Conservation (phyloP, 2,888 invertebrate species). For the Podotricha telesiphe region DNA sequence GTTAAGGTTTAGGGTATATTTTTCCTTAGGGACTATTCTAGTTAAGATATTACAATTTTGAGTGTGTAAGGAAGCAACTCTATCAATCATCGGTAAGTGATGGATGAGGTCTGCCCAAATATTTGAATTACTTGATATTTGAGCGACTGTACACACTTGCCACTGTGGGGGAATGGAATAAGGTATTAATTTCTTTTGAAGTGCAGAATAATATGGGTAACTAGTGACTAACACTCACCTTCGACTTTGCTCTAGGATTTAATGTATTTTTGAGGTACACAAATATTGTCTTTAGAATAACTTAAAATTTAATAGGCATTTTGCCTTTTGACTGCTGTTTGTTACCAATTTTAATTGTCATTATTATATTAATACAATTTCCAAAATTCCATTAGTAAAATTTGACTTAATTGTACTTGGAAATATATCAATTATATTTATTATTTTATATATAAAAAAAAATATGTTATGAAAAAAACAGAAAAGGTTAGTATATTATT, state of each 20-base stretch:
- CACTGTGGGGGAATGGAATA: conserved; percentile 48
- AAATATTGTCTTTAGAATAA: background rate
- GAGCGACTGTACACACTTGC: conserved; percentile 54
- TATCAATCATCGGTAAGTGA: conserved; percentile 80
- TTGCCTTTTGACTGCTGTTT: no score
- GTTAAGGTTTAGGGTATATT: background rate
- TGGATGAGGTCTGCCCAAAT: conserved; percentile 79
- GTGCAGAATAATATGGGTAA: conserved; percentile 24
- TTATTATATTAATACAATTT: no score
- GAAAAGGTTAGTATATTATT: no score
- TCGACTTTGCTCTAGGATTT: background rate
- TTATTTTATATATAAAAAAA: no score
- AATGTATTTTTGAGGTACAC: background rate
- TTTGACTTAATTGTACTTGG: no score
- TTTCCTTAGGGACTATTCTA: background rate
- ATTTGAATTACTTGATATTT: conserved; percentile 79
- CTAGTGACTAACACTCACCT: background rate
- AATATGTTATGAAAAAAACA: no score
- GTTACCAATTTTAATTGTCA: no score
- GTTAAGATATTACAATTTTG: conserved; percentile 48
- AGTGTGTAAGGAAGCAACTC: conserved; percentile 55
- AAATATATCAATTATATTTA: no score
- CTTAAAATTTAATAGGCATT: no score
- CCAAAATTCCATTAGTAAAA: no score
- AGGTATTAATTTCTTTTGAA: conserved; percentile 44